Percentiles rank a stretch among this genome's conserved stretches.
phyloP scores from a whole-genome alignment of 2,113 vertebrate genomes.

The Gobius niger region DNA sequence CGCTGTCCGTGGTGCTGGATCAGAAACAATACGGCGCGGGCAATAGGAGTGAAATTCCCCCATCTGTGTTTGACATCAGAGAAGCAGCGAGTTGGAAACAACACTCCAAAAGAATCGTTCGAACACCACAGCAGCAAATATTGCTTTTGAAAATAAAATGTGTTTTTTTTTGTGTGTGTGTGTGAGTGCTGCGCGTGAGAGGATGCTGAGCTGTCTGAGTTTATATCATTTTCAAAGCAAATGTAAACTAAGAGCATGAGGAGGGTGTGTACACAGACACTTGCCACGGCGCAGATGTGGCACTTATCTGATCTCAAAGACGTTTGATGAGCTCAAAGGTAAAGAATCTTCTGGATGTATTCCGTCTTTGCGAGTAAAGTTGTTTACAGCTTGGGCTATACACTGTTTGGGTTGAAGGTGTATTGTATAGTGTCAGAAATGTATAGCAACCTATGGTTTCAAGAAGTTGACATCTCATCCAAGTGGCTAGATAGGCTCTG shows the following conservation, averaged over 20 bases:
- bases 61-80: conserved; percentile 6
- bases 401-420: too few relatives aligned
- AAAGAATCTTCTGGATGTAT: too few relatives aligned
- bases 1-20: conserved; percentile 52
- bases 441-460: too few relatives aligned
- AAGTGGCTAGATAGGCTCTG: too few relatives aligned
- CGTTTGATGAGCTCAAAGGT: too few relatives aligned
- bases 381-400: too few relatives aligned
- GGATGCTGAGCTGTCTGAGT: background rate
- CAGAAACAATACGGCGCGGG: background rate
- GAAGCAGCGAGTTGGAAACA: background rate
- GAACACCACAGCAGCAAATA: background rate
- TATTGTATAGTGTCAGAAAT: too few relatives aligned
- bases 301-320: too few relatives aligned
- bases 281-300: too few relatives aligned
- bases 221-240: background rate
- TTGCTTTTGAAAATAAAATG: conserved; percentile 7
- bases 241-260: background rate
- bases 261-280: background rate
- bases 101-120: background rate
- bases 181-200: background rate
- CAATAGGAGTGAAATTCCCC: conserved; percentile 22
- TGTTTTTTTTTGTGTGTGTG: background rate
- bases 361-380: too few relatives aligned
- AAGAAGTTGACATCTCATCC: too few relatives aligned